These are phyloP conservation scores for Otolemur garnettii DNA, from an alignment of 2,113 vertebrate species.

Conservation along the genomic window DNA sequence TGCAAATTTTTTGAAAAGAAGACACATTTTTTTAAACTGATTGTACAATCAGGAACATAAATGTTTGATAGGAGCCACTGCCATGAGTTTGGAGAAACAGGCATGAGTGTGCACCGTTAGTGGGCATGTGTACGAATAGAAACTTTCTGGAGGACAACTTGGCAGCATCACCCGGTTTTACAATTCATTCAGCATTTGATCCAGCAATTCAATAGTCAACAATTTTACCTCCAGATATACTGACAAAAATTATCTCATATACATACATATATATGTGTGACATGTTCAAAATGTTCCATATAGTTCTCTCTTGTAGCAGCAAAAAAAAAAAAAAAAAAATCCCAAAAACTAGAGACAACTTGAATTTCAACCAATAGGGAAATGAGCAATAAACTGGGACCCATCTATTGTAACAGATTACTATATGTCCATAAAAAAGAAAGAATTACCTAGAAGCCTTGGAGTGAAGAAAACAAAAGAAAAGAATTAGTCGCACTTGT, in stretches of 20 bases:
- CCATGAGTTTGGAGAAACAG: not conserved
- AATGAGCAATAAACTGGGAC: not conserved
- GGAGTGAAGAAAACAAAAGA: not conserved
- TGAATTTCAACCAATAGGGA: conserved; percentile 23
- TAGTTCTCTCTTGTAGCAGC: not conserved
- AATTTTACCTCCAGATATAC: not conserved
- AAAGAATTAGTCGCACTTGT: not conserved
- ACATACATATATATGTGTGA: not conserved
- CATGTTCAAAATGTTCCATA: not conserved
- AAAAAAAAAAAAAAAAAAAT: not conserved
- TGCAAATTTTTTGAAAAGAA: conserved; percentile 15
- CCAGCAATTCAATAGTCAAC: not conserved
- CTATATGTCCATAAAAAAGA: not conserved
- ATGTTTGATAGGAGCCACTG: not conserved
- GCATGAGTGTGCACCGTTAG: not conserved
- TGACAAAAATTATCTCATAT: not conserved
- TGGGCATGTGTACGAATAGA: not conserved
- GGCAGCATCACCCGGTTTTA: not conserved
- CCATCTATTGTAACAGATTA: not conserved
- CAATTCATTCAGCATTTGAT: not conserved
- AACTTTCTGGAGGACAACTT: not conserved
- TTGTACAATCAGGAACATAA: not conserved
- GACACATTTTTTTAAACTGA: not conserved
- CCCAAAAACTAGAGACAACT: not conserved
- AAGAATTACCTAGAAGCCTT: not conserved